Base-by-base conservation (phyloP, 2,113 vertebrate genomes). In the Dolichotis patagonum region DNA sequence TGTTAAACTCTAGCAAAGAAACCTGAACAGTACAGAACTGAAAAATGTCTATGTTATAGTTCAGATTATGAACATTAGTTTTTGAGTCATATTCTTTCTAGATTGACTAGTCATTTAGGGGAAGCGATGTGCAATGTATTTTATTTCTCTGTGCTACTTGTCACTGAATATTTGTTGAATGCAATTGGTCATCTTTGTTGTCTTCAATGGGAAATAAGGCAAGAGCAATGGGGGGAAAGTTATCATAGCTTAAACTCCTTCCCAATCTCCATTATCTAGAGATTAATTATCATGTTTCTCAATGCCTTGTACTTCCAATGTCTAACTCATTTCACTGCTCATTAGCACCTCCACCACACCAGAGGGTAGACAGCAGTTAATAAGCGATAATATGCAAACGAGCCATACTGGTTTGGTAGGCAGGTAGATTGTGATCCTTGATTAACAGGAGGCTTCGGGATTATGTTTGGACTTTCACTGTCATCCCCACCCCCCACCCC, bases 271-370 rank as follows among this genome's bases (percentile, higher is more conserved):
- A 84, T 91, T 84, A 84, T 90, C 96, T 87, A 75, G 62, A 30
- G 24, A 67, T 90, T 88, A 93, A 97, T 95, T 91, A 97, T 81
- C 62, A 28, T 65, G 67, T 63, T 95, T 87, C 80, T 71, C 0
- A n/a, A 60, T 92, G 84, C n/a, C 41, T 88, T 35, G 10, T 89
- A 69, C 49, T 88, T 96, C 46, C 80, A 63, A 26, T 17, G 28
- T 46, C 92, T 92, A 93, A 71, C 75, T 95, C 96, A 85, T 86
- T 87, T 95, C 89, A 69, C 80, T 81, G 73, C 92, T 95, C 89
- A 86, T 98, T 97, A 97, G 84, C 93, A 97, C 94, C 87, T 96
- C 62, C 22, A 75, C 60, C n/a, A 82, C 69, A 78, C 67, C 78
- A 96, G 93, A 83, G 85, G 83, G 91, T 80, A 86, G 89, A 65